A percentile compares a stretch with the other conserved stretches of the same genome.
phyloP scores from a whole-genome alignment of 2,888 invertebrate genomes.

The Ferdinandea cuprea region DNA sequence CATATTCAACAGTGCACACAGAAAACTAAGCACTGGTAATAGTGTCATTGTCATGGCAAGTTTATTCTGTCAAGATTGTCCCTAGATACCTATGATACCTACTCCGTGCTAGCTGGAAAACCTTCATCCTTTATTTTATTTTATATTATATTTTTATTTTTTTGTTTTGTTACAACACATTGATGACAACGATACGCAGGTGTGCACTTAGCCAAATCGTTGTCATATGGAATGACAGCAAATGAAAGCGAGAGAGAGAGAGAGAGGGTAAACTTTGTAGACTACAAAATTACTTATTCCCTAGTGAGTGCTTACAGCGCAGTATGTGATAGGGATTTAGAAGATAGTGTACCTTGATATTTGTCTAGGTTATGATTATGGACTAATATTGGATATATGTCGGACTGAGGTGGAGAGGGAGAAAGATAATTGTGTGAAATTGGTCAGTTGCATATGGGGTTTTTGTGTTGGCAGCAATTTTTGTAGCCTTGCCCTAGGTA shows the following conservation, averaged over 20 bases:
- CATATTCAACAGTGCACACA: too few relatives aligned
- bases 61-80: slow-evolving; percentile 64
- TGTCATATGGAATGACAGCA: slow-evolving; percentile 50
- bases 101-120: background rate
- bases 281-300: slow-evolving; percentile 60
- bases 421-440: slow-evolving; percentile 68
- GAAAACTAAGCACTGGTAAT: slow-evolving; percentile 20
- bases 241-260: too few relatives aligned
- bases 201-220: slow-evolving; percentile 64
- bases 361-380: slow-evolving; percentile 62
- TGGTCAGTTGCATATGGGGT: slow-evolving; percentile 54
- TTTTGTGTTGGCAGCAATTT: slow-evolving; percentile 24
- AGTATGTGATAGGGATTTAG: slow-evolving; percentile 13
- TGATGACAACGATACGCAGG: slow-evolving; percentile 70
- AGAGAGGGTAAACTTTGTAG: slow-evolving; percentile 58
- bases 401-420: too few relatives aligned
- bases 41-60: slow-evolving; percentile 64
- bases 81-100: slow-evolving; percentile 46
- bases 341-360: slow-evolving; percentile 53
- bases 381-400: slow-evolving; percentile 39
- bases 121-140: slow-evolving; percentile 6
- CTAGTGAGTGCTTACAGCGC: slow-evolving; percentile 49
- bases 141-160: too few relatives aligned
- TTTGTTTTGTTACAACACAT: slow-evolving; percentile 49
- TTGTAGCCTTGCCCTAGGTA: slow-evolving; percentile 33